These are phyloP conservation scores for Graptemys geographica DNA, from an alignment of 2,797 vertebrate genomes.

Conservation along the genomic window DNA sequence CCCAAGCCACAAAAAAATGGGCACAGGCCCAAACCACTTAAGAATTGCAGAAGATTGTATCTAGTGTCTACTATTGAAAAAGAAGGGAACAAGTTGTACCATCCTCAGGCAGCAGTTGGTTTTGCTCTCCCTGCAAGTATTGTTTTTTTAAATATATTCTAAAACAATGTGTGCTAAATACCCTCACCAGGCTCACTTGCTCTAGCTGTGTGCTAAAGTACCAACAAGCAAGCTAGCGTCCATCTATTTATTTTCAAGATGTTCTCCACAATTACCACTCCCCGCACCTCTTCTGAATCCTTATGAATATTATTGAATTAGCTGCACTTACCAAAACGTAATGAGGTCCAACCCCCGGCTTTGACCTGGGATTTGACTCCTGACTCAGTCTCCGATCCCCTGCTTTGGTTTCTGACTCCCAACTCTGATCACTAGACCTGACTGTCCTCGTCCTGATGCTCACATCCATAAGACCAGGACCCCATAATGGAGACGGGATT, in stretches of 20 bases:
- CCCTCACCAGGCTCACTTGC: not conserved
- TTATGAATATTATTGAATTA: not conserved
- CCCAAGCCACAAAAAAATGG: not conserved
- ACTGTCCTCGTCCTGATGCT: not conserved
- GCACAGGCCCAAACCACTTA: conserved; percentile 26
- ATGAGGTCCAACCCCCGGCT: not conserved
- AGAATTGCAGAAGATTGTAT: conserved; percentile 8
- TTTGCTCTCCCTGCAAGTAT: not conserved
- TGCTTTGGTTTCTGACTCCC: not conserved
- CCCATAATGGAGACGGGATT: not conserved
- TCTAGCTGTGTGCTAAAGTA: not conserved
- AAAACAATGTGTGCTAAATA: not conserved
- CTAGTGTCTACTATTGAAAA: conserved; percentile 7
- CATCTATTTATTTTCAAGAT: not conserved
- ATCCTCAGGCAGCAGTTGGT: not conserved
- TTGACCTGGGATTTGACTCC: not conserved
- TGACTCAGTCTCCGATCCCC: not conserved
- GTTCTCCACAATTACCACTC: not conserved
- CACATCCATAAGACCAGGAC: not conserved
- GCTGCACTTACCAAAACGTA: not conserved
- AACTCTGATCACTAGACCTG: not conserved
- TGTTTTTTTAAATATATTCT: not conserved
- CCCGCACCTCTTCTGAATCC: not conserved
- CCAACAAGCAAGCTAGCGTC: not conserved
- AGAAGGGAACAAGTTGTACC: conserved; percentile 4